phyloP scores from a whole-genome alignment of 1,140 invertebrate genomes.

The Trypoxylus dichotomus region DNA sequence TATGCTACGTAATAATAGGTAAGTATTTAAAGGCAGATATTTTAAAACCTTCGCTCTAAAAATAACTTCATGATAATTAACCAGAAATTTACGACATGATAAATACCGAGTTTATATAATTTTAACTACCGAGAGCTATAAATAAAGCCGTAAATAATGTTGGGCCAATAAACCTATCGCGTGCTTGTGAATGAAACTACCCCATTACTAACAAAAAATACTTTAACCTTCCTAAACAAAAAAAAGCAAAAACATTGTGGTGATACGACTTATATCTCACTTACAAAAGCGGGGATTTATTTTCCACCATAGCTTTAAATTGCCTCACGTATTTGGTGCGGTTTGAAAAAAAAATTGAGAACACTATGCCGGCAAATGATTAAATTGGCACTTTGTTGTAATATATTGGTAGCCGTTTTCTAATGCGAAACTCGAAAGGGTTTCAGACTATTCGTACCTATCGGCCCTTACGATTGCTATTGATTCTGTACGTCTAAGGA shows the following conservation, averaged over 20 bases:
- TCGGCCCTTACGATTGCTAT: conserved; percentile 25
- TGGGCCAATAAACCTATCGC: too few relatives aligned
- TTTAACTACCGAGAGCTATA: too few relatives aligned
- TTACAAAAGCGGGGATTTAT: neutral
- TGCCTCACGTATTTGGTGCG: neutral
- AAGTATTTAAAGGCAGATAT: too few relatives aligned
- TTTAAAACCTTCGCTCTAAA: too few relatives aligned
- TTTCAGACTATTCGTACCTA: neutral
- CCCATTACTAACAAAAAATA: too few relatives aligned
- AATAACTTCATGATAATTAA: too few relatives aligned
- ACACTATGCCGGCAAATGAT: neutral
- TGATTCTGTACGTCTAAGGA: conserved; percentile 20
- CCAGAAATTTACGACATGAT: too few relatives aligned
- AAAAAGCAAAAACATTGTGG: neutral
- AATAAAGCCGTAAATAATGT: too few relatives aligned
- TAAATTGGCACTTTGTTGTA: conserved; percentile 21
- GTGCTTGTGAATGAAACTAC: too few relatives aligned
- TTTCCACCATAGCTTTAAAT: neutral
- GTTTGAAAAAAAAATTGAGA: neutral
- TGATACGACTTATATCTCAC: neutral
- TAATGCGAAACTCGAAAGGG: conserved; percentile 18
- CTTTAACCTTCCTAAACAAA: too few relatives aligned
- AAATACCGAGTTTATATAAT: too few relatives aligned
- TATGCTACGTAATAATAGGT: too few relatives aligned
- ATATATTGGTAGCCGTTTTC: conserved; percentile 23